A percentile compares a stretch with the other conserved stretches of the same genome.
Evolutionary conservation across 2,888 invertebrate species (phyloP).

Genomic region (Polydrusus cervinus): DNA sequence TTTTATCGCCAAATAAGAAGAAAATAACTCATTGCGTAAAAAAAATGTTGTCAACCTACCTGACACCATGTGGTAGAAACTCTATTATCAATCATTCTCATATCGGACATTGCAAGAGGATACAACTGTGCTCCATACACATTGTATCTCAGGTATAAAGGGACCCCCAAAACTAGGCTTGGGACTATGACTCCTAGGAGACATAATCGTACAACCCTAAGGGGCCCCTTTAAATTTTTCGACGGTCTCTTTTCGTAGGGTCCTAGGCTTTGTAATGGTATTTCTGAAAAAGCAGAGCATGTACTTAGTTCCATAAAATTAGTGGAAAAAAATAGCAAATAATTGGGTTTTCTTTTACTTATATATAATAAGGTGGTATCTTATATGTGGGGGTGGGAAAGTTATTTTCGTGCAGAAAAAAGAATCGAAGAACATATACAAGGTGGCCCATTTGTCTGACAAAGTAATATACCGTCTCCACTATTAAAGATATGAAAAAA

Average conservation of each 20-base stretch:
- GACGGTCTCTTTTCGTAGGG: conserved; percentile 58
- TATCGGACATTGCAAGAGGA: conserved; percentile 84
- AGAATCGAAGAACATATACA: no score
- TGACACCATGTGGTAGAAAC: conserved; percentile 88
- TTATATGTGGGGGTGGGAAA: no score
- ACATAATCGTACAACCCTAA: conserved; percentile 77
- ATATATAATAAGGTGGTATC: no score
- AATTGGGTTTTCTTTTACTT: no score
- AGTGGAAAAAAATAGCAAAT: no score
- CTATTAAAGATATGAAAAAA: no score
- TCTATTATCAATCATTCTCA: conserved; percentile 82
- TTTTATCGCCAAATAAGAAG: no score
- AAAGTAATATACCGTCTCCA: no score
- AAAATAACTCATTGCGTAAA: no score
- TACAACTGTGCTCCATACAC: conserved; percentile 82
- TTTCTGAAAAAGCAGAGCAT: conserved; percentile 58
- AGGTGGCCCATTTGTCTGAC: no score
- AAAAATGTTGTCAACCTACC: conserved; percentile 70
- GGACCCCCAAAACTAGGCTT: conserved; percentile 78
- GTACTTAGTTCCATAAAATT: background rate
- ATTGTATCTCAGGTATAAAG: conserved; percentile 81
- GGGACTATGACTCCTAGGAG: conserved; percentile 80
- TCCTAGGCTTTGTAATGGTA: conserved; percentile 59
- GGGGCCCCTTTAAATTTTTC: conserved; percentile 71
- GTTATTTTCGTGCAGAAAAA: no score